Conservation (phyloP, 1,140 invertebrate species). For the Oryctes rhinoceros region DNA sequence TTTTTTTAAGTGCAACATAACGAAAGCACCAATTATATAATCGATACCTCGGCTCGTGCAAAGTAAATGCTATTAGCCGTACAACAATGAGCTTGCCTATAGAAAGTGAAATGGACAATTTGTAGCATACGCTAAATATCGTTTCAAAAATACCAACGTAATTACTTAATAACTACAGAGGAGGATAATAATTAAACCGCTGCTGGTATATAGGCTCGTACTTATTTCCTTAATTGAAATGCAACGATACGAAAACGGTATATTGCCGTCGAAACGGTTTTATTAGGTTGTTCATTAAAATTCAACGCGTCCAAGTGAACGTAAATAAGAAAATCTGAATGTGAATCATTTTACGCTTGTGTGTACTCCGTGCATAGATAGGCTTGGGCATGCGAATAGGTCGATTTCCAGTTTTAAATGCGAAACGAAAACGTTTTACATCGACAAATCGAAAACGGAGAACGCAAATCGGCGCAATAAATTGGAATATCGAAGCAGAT, state of each 20-base stretch:
- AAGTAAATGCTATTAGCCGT: background rate
- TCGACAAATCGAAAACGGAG: background rate
- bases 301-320: constrained; percentile 31
- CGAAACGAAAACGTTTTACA: background rate
- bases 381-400: background rate
- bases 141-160: background rate
- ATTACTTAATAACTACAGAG: background rate
- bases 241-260: constrained; percentile 27
- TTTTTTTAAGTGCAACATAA: too few relatives aligned
- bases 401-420: background rate
- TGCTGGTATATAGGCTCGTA: background rate
- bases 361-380: background rate
- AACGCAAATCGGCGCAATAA: background rate
- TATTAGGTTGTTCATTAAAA: constrained; percentile 29
- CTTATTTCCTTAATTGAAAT: constrained; percentile 30
- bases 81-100: background rate
- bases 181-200: constrained; percentile 20
- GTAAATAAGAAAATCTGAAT: constrained; percentile 31
- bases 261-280: constrained; percentile 31
- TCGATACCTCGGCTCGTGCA: background rate
- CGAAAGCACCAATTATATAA: background rate
- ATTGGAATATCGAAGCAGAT: background rate
- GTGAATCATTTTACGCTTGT: constrained; percentile 14
- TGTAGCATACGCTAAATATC: background rate
- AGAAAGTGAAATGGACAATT: background rate